Base-by-base conservation (phyloP, 1,140 invertebrate genomes). In the Dendrolimus kikuchii region DNA sequence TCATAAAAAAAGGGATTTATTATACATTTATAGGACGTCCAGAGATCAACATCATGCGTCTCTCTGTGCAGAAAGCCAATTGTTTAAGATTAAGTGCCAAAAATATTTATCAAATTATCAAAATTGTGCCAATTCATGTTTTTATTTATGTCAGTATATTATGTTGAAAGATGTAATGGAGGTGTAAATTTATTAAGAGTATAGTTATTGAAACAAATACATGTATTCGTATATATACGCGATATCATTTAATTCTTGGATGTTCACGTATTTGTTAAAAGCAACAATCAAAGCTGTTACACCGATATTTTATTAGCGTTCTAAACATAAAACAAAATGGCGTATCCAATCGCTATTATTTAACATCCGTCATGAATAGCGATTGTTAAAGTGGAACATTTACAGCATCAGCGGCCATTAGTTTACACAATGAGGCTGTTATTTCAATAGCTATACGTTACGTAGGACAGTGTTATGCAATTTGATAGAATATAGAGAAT, bases 61-160 rank as follows among this genome's bases (percentile, higher is more conserved):
- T 64, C 55, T 60, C 49, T 49, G 74, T 80, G 76, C 76, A 72
- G 75, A 68, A 83, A 83, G 79, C 77, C 80, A 83, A 83, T 75
- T 78, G 70, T 76, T 83, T 75, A 82, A 70, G 68, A 59, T 72
- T 43, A 57, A 59, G 69, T 75, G 77, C 74, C 45, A 55, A 57
- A 64, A 60, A 51, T 23, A 55, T 51, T 60, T 51, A 61, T 39
- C 37, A 57, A 57, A 45, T 51, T 59, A 59, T 52, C 54, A 44
- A 56, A 54, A 23, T 23, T 23, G 66, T 79, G 66, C 69, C 62
- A 72, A 73, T 79, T 61, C 43, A 44, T 52, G 58, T 60, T 46
- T 56, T 56, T 46, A 55, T 44, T 53, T 46, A 54, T 54, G 53
- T 52, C 55, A 53, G 40, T 41, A 42, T 49, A 45, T 53, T 56